A percentile compares a stretch with the other conserved stretches of the same genome.
phyloP scores from a whole-genome alignment of 2,113 vertebrate genomes.

The Xiphophorus maculatus region DNA sequence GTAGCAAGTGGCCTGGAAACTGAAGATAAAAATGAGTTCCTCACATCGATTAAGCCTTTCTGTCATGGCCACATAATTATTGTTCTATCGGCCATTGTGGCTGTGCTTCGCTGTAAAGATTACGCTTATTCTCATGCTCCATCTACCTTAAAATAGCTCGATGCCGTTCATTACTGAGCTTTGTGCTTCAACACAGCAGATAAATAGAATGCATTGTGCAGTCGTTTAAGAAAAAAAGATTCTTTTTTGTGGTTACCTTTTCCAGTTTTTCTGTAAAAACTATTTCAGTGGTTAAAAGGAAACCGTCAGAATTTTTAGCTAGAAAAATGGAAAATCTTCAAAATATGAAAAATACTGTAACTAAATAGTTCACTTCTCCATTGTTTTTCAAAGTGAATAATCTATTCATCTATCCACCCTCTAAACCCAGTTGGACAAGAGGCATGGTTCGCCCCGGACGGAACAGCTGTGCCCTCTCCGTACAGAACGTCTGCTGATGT shows the following conservation, averaged over 20 bases:
- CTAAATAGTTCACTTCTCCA: too few relatives aligned
- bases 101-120: slow-evolving; percentile 4
- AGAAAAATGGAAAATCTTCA: background rate
- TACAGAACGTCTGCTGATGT: background rate
- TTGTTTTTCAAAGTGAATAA: too few relatives aligned
- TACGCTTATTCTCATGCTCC: background rate
- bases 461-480: background rate
- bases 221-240: background rate
- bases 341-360: too few relatives aligned
- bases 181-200: slow-evolving; percentile 19
- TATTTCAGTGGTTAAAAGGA: background rate
- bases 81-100: background rate
- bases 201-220: background rate
- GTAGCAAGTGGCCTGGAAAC: background rate
- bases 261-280: background rate
- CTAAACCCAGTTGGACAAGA: too few relatives aligned
- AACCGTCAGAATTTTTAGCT: background rate
- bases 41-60: background rate
- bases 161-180: background rate
- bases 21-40: background rate
- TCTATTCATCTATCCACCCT: too few relatives aligned
- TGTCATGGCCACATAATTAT: background rate
- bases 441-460: too few relatives aligned
- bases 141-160: background rate
- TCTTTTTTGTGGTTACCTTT: background rate